Evolutionary conservation across 1,140 invertebrate genomes (phyloP).

Genomic region (Drosophila lacteicornis): DNA sequence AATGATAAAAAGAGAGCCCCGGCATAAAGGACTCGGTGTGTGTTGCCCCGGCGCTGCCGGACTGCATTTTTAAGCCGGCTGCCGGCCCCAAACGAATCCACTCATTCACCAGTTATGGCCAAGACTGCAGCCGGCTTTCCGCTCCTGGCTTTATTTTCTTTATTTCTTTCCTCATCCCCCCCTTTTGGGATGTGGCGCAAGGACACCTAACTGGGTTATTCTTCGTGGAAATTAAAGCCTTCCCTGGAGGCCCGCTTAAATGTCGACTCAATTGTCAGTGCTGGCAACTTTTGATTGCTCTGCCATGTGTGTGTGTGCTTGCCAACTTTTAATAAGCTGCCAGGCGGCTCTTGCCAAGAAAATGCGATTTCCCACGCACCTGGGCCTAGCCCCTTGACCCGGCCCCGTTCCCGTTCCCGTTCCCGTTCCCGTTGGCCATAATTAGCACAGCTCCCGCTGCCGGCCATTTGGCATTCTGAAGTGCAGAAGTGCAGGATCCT

Average conservation of each 20-base stretch:
- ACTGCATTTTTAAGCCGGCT: constrained; percentile 34
- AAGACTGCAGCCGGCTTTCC: constrained; percentile 27
- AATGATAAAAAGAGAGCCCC: constrained; percentile 64
- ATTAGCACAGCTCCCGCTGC: constrained; percentile 23
- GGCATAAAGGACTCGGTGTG: constrained; percentile 12
- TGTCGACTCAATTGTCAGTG: constrained; percentile 40
- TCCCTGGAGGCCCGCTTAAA: constrained; percentile 17
- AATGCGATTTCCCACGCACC: constrained; percentile 32
- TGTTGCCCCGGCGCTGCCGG: not conserved
- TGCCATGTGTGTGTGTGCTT: constrained; percentile 30
- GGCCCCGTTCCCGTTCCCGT: not conserved
- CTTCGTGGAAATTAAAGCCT: constrained; percentile 34
- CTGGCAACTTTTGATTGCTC: constrained; percentile 53
- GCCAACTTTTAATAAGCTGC: constrained; percentile 65
- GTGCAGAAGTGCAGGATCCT: not conserved
- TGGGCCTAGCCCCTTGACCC: constrained; percentile 1
- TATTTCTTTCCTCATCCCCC: not conserved
- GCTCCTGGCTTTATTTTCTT: constrained; percentile 35
- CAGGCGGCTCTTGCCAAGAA: constrained; percentile 16
- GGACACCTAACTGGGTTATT: constrained; percentile 68
- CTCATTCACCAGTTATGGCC: constrained; percentile 30
- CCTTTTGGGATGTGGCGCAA: constrained; percentile 60
- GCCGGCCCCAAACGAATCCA: constrained; percentile 31
- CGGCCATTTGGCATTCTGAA: constrained; percentile 21
- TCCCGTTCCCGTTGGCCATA: constrained; percentile 3